A percentile compares a stretch with the other conserved stretches of the same genome.
Conservation (phyloP, 2,797 vertebrate genomes). For the Caiman crocodilus region DNA sequence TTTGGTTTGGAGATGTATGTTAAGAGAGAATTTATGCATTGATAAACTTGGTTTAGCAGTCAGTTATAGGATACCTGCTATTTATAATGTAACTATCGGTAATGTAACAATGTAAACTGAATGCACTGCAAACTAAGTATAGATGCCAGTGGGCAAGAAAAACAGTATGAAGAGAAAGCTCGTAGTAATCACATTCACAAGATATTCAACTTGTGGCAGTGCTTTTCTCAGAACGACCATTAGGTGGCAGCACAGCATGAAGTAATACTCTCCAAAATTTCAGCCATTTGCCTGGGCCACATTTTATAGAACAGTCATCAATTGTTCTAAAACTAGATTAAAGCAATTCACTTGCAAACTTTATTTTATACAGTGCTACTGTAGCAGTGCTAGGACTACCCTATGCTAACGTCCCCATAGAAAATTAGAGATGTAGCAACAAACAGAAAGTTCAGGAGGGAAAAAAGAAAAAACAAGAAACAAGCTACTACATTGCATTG, state of each 20-base stretch:
- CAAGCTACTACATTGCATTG: fast-evolving
- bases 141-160: background rate
- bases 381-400: background rate
- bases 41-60: background rate
- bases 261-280: background rate
- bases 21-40: background rate
- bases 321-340: fast-evolving
- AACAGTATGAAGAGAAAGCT: background rate
- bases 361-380: fast-evolving
- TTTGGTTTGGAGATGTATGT: background rate
- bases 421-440: background rate
- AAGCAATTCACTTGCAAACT: fast-evolving
- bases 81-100: background rate
- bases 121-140: background rate
- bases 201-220: background rate
- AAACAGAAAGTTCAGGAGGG: background rate
- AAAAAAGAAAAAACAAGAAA: background rate
- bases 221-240: background rate
- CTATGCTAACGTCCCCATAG: background rate
- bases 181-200: fast-evolving
- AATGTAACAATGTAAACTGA: background rate
- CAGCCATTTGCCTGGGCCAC: fast-evolving
- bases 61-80: background rate
- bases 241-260: slow-evolving; percentile 65
- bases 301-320: fast-evolving